Percentiles rank a stretch among this genome's conserved stretches.
These are phyloP conservation scores for Caenorhabditis zanzibari DNA, from an alignment of 2,888 invertebrate genomes.

Conservation along the genomic window DNA sequence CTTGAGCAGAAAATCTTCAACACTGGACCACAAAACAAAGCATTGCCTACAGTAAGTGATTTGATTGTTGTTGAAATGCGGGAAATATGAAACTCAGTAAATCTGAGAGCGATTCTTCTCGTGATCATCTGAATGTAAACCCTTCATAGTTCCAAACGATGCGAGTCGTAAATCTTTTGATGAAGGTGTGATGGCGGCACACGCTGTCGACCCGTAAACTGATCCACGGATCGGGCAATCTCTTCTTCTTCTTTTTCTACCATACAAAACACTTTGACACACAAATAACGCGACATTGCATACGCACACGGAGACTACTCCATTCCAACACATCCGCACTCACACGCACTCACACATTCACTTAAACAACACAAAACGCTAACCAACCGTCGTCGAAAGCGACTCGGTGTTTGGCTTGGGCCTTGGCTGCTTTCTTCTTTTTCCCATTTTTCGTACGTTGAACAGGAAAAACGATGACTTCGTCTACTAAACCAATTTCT, in stretches of 20 bases:
- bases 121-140: background rate
- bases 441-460: slow-evolving; percentile 41
- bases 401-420: slow-evolving; percentile 57
- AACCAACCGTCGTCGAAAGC: slow-evolving; percentile 62
- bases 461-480: slow-evolving; percentile 42
- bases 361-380: slow-evolving; percentile 63
- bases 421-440: slow-evolving; percentile 48
- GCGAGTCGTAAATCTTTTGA: slow-evolving; percentile 30
- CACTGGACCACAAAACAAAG: slow-evolving; percentile 63
- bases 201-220: slow-evolving; percentile 25
- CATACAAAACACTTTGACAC: slow-evolving; percentile 51
- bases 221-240: slow-evolving; percentile 24
- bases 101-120: too few species aligned
- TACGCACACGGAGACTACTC: slow-evolving; percentile 51
- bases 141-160: background rate
- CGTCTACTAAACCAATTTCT: slow-evolving; percentile 65
- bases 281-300: slow-evolving; percentile 56
- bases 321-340: slow-evolving; percentile 58
- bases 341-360: slow-evolving; percentile 62
- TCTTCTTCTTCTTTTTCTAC: slow-evolving; percentile 12
- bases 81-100: too few species aligned
- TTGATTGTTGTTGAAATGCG: too few species aligned
- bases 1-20: slow-evolving; percentile 71
- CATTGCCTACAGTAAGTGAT: slow-evolving; percentile 67
- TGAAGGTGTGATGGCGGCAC: slow-evolving; percentile 33